Conservation (phyloP, 2,888 invertebrate species). For the Plagiodera versicolora region DNA sequence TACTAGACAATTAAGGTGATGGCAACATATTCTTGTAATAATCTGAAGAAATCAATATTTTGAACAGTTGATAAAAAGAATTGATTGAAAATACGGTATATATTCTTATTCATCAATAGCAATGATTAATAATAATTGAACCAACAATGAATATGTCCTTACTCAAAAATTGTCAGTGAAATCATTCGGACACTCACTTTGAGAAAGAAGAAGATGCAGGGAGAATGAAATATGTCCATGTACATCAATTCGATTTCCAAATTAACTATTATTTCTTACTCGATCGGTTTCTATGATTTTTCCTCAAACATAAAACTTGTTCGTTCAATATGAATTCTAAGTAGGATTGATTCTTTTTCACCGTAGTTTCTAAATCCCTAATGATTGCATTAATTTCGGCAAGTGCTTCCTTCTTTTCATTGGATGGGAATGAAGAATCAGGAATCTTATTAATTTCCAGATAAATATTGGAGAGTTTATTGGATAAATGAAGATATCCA, state of each 20-base stretch:
- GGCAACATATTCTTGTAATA: too few species aligned
- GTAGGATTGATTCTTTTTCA: slow-evolving; percentile 26
- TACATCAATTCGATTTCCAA: not conserved
- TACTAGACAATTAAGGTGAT: too few species aligned
- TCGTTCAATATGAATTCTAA: slow-evolving; percentile 26
- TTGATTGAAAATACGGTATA: too few species aligned
- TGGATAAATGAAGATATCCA: slow-evolving; percentile 26
- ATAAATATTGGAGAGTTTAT: slow-evolving; percentile 26
- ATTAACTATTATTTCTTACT: not conserved
- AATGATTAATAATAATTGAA: too few species aligned
- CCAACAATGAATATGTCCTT: too few species aligned
- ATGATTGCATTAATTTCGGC: slow-evolving; percentile 4
- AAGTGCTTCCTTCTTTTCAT: not conserved
- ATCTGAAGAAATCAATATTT: too few species aligned
- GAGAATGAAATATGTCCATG: not conserved
- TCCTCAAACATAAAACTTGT: slow-evolving; percentile 19
- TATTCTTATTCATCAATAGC: too few species aligned
- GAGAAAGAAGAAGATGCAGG: too few species aligned
- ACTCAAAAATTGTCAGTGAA: too few species aligned
- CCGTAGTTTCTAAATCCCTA: slow-evolving; percentile 26
- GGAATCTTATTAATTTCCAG: slow-evolving; percentile 20
- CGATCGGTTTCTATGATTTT: slow-evolving; percentile 14
- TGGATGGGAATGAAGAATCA: slow-evolving; percentile 1
- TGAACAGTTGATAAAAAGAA: too few species aligned
- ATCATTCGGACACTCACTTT: too few species aligned